Evolutionary conservation across 2,797 vertebrate species (phyloP), one percentile per base, ranked within the genome.

Genomic region (Syndactyla subalaris): DNA sequence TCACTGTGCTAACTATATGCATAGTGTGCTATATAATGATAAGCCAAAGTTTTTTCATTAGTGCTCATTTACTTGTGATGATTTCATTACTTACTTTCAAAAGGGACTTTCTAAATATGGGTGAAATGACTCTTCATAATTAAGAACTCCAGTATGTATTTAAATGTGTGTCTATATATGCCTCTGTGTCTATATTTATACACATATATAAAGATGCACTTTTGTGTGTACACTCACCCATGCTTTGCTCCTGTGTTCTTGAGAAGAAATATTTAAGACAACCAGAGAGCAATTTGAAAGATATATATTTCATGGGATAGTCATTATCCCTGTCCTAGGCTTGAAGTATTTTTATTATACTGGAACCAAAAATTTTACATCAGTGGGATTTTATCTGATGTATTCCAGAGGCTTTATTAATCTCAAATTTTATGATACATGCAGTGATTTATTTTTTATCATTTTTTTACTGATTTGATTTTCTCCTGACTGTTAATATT

Each of bases 341-440:
- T 80, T 83, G 65, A 95, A 34, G 70, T 54, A 32, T 51, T 94
- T 92, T 92, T 91, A 85, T 86, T 78, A 22, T 75, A 58, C 29
- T 58, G 24, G 55, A 89, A 89, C 24, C 1, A 85, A 72, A 83
- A 81, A 21, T 66, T 77, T 83, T 89, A 73, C 49, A 27, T 92
- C 22, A 46, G 30, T 77, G 57, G 14, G 38, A 2, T 83, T 91
- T 91, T 84, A 68, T 83, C 74, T 84, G 71, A 43, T 67, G 49
- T 29, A 29, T 51, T 51, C 16, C 49, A 51, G 49, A 51, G 49
- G 34, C 78, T 91, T 89, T 90, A 85, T 85, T 70, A 34, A 78
- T 84, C 43, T 72, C 30, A 43, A 52, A 68, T 75, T 83, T 91
- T 86, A 83, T 81, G 43, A 66, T 32, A 58, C 0, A 1, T 68